These are phyloP conservation scores for Meandrusa payeni DNA, from an alignment of 2,888 invertebrate genomes.

Conservation along the genomic window DNA sequence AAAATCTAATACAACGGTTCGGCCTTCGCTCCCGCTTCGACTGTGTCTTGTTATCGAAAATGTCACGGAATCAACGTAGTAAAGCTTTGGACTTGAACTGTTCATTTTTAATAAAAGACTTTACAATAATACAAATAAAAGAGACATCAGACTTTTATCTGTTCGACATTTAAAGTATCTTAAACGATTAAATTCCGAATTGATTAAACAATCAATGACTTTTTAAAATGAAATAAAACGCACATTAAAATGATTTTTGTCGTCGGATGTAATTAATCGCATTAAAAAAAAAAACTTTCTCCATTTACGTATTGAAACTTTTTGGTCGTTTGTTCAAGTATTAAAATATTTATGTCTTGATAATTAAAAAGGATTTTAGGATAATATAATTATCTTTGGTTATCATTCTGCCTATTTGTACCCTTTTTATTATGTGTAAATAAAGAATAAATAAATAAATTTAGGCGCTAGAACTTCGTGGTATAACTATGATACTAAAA, in stretches of 20 bases:
- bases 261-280: background rate
- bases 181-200: background rate
- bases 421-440: too few relatives aligned
- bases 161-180: background rate
- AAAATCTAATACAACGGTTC: slow-evolving; percentile 58
- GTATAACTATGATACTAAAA: too few relatives aligned
- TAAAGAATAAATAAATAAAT: too few relatives aligned
- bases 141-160: background rate
- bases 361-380: background rate
- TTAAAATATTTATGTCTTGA: background rate
- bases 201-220: slow-evolving; percentile 1
- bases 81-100: background rate
- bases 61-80: slow-evolving; percentile 13
- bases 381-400: too few relatives aligned
- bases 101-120: background rate
- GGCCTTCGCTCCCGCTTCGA: slow-evolving; percentile 11
- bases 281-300: background rate
- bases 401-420: too few relatives aligned
- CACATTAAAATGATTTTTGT: background rate
- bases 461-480: too few relatives aligned
- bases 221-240: slow-evolving; percentile 1
- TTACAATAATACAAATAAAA: background rate
- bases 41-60: background rate
- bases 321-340: background rate
- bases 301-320: background rate